Base-by-base conservation (phyloP, 2,888 invertebrate species). In the Neria commutata region DNA sequence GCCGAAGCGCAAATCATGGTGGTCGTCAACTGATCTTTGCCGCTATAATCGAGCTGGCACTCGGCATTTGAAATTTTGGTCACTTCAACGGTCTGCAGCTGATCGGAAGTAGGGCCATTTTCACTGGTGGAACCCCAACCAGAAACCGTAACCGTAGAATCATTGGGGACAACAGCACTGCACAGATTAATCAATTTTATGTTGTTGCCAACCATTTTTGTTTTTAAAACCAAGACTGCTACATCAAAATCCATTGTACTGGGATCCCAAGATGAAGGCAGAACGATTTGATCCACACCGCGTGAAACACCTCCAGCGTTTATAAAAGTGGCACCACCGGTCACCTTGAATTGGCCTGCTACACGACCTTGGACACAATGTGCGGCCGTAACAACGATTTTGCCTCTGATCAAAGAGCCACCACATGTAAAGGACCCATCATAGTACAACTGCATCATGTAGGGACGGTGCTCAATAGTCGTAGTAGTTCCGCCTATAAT, bases 1-100 rank as follows among this genome's bases (percentile, higher is more conserved):
- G 63, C 71, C 16, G 65, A 25, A 1, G 74, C 75, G 50, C 75
- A 76, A 25, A 75, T 67, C 74, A 76, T 76, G n/a, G 68, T 69
- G 0, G 21, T 19, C 3, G 72, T 73, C 10, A 71, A 11, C 19
- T 49, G 19, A 6, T 23, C 23, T 5, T 25, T 4, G 0, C 4
- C 0, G 2, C 37, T 19, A 11, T 66, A 52, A 0, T 17, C 26
- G 1, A 17, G 23, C 1, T 1, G 1, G 40, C 75, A 75, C 17
- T 62, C 42, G 0, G 21, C 17, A 2, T 40, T 55, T 0, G 61
- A 4, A 3, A 67, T 16, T 8, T 60, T 45, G 1, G 25, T 62
- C 4, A 73, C 61, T 5, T 63, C 42, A 3, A 69, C 62, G 11
- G 52, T 57, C 50, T 67, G 66, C 3, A 75, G 59, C 63, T 53